phyloP scores from a whole-genome alignment of 2,113 vertebrate species.

The Brachyhypopomus occidentalis region DNA sequence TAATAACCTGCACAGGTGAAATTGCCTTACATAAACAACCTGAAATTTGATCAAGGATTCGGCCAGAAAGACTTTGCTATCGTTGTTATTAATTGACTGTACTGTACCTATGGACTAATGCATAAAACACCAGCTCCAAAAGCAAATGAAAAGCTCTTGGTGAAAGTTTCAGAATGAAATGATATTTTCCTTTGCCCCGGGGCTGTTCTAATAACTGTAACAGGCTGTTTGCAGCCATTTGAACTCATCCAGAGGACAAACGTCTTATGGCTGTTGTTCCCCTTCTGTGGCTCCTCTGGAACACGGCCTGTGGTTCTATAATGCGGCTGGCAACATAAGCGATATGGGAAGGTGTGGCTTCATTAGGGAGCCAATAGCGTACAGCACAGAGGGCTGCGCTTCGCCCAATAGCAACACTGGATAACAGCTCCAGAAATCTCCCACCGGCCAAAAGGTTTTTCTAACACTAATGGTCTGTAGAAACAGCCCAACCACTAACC shows the following conservation, averaged over 20 bases:
- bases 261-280: not conserved
- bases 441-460: not conserved
- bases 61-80: too few relatives aligned
- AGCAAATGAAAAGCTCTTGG: not conserved
- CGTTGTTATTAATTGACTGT: too few relatives aligned
- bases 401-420: not conserved
- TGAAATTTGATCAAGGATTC: too few relatives aligned
- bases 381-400: not conserved
- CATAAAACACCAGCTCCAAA: not conserved
- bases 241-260: not conserved
- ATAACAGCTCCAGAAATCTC: not conserved
- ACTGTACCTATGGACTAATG: too few relatives aligned
- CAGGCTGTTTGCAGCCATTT: not conserved
- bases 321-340: not conserved
- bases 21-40: too few relatives aligned
- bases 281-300: not conserved
- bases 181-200: not conserved
- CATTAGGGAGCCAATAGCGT: not conserved
- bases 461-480: not conserved
- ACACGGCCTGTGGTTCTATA: not conserved
- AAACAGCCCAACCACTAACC: not conserved
- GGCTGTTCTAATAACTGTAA: not conserved
- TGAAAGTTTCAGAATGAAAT: not conserved
- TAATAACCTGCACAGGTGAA: not conserved
- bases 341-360: not conserved